Evolutionary conservation across 2,888 invertebrate species (phyloP), one percentile per base, ranked within the genome.

Genomic region (Charanyca ferruginea): DNA sequence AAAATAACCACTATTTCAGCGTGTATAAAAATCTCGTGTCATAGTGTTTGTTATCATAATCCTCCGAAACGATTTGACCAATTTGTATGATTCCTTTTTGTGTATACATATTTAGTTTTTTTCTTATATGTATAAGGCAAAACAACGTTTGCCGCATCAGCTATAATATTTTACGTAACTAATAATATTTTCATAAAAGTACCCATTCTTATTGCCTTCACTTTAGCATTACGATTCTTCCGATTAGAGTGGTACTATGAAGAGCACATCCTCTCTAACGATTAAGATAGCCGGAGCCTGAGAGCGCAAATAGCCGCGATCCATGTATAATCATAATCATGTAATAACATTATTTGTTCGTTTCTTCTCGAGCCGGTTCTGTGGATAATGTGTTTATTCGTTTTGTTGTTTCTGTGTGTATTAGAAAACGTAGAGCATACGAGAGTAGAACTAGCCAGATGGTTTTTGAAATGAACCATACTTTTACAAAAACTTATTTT

Each of bases 221-320:
- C 52, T 51, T 57, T 73, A 58, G 73, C 49, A 60, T 51, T 45
- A 55, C 42, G 45, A 61, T 58, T 58, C 42, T 25, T n/a, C 42
- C 55, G 63, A 64, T 62, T 67, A 49, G 18, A 60, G 57, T 58
- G 28, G 48, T 53, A 47, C 32, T 44, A 28, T 8, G 61, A 67
- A 67, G 51, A 52, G 51, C 49, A 64, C 53, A 63, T 55, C 68
- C 51, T 59, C 41, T 53, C 28, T 9, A 62, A 57, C 52, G 38
- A 73, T 79, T 79, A 38, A 77, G 81, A 80, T 83, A 83, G 35
- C 44, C 53, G 44, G 41, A 66, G 69, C 60, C 52, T 80, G 60
- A 48, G n/a, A 45, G n/a, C 35, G 65, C 60, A 66, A 69, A 54
- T 69, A 59, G 66, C 51, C 45, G 58, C 57, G 35, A 67, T 79